Conservation (phyloP, 1,140 invertebrate species). For the Platyscapa corneri region DNA sequence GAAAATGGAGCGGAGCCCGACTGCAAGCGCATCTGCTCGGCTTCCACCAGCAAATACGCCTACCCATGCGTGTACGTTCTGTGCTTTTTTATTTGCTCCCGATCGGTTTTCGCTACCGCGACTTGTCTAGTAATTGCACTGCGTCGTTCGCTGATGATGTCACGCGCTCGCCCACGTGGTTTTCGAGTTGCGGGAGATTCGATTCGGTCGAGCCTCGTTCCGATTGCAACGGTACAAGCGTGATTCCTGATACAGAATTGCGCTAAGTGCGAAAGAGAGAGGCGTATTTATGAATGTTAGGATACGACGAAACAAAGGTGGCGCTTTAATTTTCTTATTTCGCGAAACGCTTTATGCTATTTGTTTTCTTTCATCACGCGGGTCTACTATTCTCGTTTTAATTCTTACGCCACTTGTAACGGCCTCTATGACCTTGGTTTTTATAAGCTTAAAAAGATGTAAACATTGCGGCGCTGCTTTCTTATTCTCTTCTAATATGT, state of each 20-base stretch:
- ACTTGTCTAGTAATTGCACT: too few relatives aligned
- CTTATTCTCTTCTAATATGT: too few relatives aligned
- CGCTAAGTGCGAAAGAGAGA: neutral
- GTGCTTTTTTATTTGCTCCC: too few relatives aligned
- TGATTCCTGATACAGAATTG: neutral
- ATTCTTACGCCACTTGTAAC: neutral
- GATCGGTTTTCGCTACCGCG: too few relatives aligned
- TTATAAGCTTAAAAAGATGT: neutral
- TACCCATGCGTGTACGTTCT: neutral
- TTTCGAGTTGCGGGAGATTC: constrained; percentile 34
- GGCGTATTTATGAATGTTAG: neutral
- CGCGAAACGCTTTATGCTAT: neutral
- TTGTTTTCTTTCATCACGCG: neutral
- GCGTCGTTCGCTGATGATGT: constrained; percentile 38
- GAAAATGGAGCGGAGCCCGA: constrained; percentile 31
- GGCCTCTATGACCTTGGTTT: neutral
- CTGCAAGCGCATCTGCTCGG: neutral
- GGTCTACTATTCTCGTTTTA: neutral
- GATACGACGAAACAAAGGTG: neutral
- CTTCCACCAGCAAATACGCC: too few relatives aligned
- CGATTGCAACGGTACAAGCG: neutral
- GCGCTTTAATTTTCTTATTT: neutral
- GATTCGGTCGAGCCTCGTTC: constrained; percentile 15
- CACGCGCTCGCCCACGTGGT: constrained; percentile 37
- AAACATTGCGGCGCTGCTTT: too few relatives aligned